phyloP scores from a whole-genome alignment of 2,888 invertebrate genomes.

The Chloroclysta siterata region DNA sequence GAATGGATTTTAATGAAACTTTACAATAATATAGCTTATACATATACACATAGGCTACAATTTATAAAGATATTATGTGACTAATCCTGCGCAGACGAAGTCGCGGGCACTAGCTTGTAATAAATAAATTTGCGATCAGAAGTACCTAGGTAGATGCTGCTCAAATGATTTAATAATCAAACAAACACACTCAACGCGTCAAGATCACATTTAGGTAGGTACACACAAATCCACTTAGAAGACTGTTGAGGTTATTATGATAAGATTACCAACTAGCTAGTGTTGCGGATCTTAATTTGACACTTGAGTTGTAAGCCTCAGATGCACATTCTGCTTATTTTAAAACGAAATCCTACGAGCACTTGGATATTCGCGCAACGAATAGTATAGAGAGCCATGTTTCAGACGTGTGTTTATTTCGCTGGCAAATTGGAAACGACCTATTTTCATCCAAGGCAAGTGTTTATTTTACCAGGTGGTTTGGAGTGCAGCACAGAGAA shows the following conservation, averaged over 20 bases:
- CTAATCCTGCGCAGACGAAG: too few species aligned
- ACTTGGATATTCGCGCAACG: conserved; percentile 15
- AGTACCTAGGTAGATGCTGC: too few species aligned
- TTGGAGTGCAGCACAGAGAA: conserved; percentile 6
- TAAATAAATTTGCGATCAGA: too few species aligned
- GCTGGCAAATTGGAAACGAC: conserved; percentile 25
- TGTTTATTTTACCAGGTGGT: conserved; percentile 18
- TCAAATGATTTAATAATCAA: too few species aligned
- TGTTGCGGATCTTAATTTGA: neutral
- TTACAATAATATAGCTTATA: too few species aligned
- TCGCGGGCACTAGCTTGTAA: too few species aligned
- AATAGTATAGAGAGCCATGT: neutral
- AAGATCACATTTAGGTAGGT: neutral
- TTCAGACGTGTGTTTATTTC: conserved; percentile 23
- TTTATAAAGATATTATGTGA: too few species aligned
- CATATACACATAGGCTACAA: too few species aligned
- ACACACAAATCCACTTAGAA: neutral
- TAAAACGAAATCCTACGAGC: neutral
- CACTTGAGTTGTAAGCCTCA: neutral
- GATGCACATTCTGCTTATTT: too few species aligned
- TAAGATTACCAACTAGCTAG: neutral
- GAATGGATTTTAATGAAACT: too few species aligned
- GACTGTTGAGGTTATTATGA: neutral
- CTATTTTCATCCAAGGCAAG: conserved; percentile 18
- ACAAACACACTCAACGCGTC: neutral